Conservation (phyloP, 2,797 vertebrate species). For the Sebastes cheni region DNA sequence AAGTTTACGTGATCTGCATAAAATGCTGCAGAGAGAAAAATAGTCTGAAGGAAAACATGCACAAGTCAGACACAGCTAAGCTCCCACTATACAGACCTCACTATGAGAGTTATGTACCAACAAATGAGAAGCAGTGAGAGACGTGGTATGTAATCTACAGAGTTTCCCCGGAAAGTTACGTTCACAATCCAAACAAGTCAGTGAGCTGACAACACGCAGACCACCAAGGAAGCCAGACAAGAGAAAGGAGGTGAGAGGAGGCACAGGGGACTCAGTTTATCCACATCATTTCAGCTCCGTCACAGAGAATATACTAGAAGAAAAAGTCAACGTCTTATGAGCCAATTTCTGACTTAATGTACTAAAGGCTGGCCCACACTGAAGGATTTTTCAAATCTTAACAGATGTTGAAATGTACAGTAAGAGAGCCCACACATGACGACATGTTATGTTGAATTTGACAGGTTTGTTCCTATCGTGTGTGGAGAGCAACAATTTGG, state of each 20-base stretch:
- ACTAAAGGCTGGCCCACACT: too few species aligned
- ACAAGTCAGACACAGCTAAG: neutral
- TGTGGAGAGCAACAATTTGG: too few species aligned
- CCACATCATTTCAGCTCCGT: neutral
- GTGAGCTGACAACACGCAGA: conserved; percentile 11
- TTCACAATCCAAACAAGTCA: conserved; percentile 48
- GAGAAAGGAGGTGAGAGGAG: conserved; percentile 2
- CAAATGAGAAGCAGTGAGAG: conserved; percentile 10
- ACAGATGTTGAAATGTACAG: too few species aligned
- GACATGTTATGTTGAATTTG: too few species aligned
- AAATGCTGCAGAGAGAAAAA: neutral
- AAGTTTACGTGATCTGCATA: neutral
- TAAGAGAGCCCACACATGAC: too few species aligned
- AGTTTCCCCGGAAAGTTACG: neutral
- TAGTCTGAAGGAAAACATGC: neutral
- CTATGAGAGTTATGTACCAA: neutral
- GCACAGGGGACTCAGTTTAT: neutral
- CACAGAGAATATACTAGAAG: neutral
- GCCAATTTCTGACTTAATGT: neutral
- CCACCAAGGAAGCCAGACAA: conserved; percentile 17
- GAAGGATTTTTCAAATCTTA: too few species aligned
- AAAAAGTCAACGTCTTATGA: neutral
- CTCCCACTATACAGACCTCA: neutral
- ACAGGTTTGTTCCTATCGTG: too few species aligned
- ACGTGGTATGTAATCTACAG: conserved; percentile 23